These are phyloP conservation scores for Drosophila busckii DNA, from an alignment of 1,140 invertebrate genomes.

Conservation along the genomic window DNA sequence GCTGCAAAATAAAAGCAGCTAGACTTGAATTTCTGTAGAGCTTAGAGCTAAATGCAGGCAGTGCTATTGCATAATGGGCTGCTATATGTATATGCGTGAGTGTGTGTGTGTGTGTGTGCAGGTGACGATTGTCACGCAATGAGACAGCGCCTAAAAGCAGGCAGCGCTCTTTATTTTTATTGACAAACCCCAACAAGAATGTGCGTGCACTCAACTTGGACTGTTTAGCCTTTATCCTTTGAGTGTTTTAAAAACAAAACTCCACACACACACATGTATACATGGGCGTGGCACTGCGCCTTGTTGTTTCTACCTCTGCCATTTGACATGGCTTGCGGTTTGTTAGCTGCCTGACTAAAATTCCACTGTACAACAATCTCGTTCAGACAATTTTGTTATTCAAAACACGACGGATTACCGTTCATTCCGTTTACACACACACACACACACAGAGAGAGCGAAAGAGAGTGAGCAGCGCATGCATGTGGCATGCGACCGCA, in stretches of 20 bases:
- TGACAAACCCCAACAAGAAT: constrained; percentile 64
- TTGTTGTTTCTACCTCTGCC: constrained; percentile 43
- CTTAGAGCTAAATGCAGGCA: too few relatives aligned
- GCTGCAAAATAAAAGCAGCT: not conserved
- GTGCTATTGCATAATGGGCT: not conserved
- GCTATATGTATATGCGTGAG: not conserved
- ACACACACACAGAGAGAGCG: constrained; percentile 18
- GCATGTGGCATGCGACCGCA: constrained; percentile 30
- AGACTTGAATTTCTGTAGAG: too few relatives aligned
- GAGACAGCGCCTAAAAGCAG: constrained; percentile 50
- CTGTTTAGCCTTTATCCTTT: constrained; percentile 56
- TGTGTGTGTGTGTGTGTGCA: constrained; percentile 11
- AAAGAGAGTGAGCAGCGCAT: not conserved
- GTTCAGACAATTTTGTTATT: constrained; percentile 70
- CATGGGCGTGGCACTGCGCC: constrained; percentile 49
- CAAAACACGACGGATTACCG: constrained; percentile 76
- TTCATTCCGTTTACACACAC: constrained; percentile 67
- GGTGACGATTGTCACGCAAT: constrained; percentile 70
- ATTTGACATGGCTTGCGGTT: constrained; percentile 73
- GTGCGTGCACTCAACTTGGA: constrained; percentile 52
- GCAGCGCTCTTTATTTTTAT: constrained; percentile 57
- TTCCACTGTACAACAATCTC: constrained; percentile 65
- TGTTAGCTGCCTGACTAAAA: constrained; percentile 59
- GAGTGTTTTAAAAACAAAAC: constrained; percentile 57
- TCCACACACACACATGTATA: constrained; percentile 7